phyloP scores from a whole-genome alignment of 2,113 vertebrate species.

The Galbula dea region DNA sequence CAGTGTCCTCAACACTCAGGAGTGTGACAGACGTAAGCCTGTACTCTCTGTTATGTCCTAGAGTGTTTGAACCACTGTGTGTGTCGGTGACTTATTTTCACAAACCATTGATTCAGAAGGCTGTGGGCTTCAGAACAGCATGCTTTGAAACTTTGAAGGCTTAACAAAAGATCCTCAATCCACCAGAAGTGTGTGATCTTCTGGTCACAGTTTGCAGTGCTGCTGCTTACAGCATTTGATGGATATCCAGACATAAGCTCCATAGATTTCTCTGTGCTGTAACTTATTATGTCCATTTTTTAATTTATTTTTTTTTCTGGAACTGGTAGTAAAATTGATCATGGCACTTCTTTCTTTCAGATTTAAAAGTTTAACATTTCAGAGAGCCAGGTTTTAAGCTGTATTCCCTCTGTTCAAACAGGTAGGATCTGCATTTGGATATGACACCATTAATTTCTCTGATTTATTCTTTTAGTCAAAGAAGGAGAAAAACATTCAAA shows the following conservation, averaged over 20 bases:
- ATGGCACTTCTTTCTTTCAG: background rate
- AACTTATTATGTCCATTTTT: background rate
- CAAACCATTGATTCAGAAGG: background rate
- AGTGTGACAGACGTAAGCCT: background rate
- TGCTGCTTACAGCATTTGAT: background rate
- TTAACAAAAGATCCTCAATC: background rate
- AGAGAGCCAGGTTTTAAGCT: background rate
- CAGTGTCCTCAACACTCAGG: background rate
- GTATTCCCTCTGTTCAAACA: background rate
- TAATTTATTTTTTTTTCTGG: no score
- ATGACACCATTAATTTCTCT: background rate
- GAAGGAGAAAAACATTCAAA: background rate
- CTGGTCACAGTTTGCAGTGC: background rate
- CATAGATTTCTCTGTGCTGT: background rate
- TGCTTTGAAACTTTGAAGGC: background rate
- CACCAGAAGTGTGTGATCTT: background rate
- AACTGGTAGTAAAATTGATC: background rate
- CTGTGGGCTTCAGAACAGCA: background rate
- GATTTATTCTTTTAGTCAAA: conserved; percentile 12
- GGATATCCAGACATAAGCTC: background rate
- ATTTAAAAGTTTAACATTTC: background rate
- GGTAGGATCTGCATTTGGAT: background rate
- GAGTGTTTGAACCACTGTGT: background rate
- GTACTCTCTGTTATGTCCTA: background rate
- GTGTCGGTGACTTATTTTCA: background rate